These are phyloP conservation scores for Sardina pilchardus DNA, from an alignment of 2,113 vertebrate genomes.

Conservation along the genomic window DNA sequence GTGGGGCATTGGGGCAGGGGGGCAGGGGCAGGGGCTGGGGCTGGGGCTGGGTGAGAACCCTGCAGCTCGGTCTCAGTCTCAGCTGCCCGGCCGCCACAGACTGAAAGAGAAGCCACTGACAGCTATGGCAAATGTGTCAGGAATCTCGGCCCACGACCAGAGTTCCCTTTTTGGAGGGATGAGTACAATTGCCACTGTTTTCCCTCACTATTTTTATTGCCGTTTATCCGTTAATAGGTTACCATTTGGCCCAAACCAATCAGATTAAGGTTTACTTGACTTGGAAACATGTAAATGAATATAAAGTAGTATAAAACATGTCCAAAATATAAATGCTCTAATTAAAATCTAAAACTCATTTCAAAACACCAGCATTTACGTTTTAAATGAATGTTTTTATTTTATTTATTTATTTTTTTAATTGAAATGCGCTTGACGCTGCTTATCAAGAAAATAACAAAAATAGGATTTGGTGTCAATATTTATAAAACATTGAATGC, in stretches of 20 bases:
- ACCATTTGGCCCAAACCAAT: not conserved
- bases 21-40: not conserved
- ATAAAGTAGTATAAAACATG: not conserved
- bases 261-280: not conserved
- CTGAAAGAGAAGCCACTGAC: conserved; percentile 61
- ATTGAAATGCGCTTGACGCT: too few species aligned
- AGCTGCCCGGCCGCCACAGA: conserved; percentile 29
- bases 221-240: not conserved
- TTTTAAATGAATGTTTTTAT: not conserved
- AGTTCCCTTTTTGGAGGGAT: not conserved
- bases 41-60: conserved; percentile 52
- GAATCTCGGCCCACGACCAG: conserved; percentile 33
- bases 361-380: not conserved
- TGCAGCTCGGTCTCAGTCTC: conserved; percentile 34
- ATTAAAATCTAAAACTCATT: not conserved
- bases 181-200: not conserved
- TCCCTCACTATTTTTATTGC: not conserved
- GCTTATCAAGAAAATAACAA: not conserved
- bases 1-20: not conserved
- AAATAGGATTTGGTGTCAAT: not conserved
- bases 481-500: not conserved
- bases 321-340: not conserved
- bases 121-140: conserved; percentile 50
- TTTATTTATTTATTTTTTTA: too few species aligned
- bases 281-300: not conserved